Conservation (phyloP, 2,797 vertebrate species). For the Momotus momota region DNA sequence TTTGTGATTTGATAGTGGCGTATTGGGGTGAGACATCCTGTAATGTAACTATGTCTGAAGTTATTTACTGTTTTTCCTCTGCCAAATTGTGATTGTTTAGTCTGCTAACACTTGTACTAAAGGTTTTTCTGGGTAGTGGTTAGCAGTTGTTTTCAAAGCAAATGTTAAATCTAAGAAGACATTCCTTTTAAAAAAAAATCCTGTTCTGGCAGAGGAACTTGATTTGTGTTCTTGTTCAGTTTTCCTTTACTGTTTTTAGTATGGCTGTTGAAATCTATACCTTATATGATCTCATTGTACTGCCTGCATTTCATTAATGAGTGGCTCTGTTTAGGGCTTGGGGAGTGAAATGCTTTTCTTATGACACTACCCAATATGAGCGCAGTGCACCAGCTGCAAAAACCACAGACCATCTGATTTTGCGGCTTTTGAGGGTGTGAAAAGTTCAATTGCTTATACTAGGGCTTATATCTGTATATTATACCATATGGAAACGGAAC, state of each 20-base stretch:
- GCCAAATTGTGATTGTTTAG: conserved; percentile 91
- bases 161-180: conserved; percentile 87
- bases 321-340: conserved; percentile 89
- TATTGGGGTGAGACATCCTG: conserved; percentile 88
- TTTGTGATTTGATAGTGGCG: conserved; percentile 87
- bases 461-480: conserved; percentile 84
- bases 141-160: conserved; percentile 93
- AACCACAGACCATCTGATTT: conserved; percentile 92
- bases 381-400: conserved; percentile 92
- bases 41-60: conserved; percentile 81
- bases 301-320: conserved; percentile 99
- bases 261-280: conserved; percentile 96
- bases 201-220: conserved; percentile 88
- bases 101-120: conserved; percentile 90
- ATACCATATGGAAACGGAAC: conserved; percentile 82
- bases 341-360: conserved; percentile 97
- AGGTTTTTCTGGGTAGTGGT: conserved; percentile 88
- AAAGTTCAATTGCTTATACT: conserved; percentile 96
- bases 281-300: conserved; percentile 95
- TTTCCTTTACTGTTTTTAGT: conserved; percentile 91
- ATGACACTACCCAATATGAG: conserved; percentile 94
- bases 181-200: conserved; percentile 78
- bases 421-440: conserved; percentile 94
- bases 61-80: conserved; percentile 91
- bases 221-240: conserved; percentile 94